Evolutionary conservation across 2,113 vertebrate genomes (phyloP).

Genomic region (Andinoacara biseriatus): DNA sequence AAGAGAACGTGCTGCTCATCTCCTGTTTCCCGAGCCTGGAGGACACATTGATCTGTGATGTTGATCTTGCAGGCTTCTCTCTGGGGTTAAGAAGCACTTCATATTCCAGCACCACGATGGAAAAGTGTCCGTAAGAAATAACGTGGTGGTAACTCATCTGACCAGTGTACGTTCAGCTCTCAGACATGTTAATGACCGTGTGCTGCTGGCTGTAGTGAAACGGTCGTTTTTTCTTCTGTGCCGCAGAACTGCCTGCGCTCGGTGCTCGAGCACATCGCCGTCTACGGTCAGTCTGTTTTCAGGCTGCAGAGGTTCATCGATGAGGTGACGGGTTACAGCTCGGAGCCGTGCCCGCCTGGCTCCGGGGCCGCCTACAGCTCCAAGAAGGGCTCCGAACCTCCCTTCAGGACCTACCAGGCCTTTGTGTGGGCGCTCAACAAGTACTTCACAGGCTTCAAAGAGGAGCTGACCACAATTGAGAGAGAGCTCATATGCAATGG

Average conservation of each 20-base stretch:
- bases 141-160: constrained; percentile 93
- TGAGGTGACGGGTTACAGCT: constrained; percentile 91
- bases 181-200: rapidly evolving
- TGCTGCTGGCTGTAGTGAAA: not conserved
- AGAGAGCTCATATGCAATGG: constrained; percentile 89
- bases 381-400: constrained; percentile 88
- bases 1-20: constrained; percentile 60
- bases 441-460: constrained; percentile 93
- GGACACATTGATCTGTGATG: too few species aligned
- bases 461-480: constrained; percentile 92
- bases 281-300: constrained; percentile 93
- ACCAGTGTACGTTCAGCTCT: constrained; percentile 86
- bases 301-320: constrained; percentile 96
- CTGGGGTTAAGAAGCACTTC: constrained; percentile 95
- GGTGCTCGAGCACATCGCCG: constrained; percentile 91
- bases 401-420: constrained; percentile 97
- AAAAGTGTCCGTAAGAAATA: constrained; percentile 90
- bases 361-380: constrained; percentile 76
- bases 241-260: constrained; percentile 89
- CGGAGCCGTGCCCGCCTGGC: constrained; percentile 80
- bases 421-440: constrained; percentile 98
- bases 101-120: constrained; percentile 95
- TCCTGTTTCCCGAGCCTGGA: not conserved
- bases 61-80: constrained; percentile 88
- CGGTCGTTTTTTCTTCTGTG: not conserved